phyloP scores from a whole-genome alignment of 2,797 vertebrate genomes.

The Chloroceryle inda region DNA sequence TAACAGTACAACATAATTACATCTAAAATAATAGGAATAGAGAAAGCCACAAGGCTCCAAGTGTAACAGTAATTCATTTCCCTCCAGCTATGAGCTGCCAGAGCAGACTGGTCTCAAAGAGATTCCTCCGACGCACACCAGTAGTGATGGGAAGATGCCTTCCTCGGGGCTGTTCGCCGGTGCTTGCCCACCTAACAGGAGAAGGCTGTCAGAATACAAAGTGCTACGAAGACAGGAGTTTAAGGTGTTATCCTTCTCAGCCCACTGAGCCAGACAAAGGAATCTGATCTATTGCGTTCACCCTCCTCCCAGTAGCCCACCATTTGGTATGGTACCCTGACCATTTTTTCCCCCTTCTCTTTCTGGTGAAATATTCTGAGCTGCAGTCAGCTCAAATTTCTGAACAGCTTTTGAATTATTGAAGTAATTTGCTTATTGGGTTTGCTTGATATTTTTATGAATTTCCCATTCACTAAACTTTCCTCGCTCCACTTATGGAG shows the following conservation, averaged over 20 bases:
- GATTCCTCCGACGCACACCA: neutral
- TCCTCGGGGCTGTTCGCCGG: neutral
- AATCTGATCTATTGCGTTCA: neutral
- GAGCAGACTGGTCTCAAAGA: neutral
- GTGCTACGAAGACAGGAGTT: fast-evolving
- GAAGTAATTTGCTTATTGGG: neutral
- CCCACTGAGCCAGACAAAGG: neutral
- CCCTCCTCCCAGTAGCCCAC: neutral
- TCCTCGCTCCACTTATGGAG: neutral
- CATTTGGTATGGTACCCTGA: neutral
- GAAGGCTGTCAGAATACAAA: neutral
- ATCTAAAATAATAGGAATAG: neutral
- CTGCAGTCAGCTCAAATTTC: neutral
- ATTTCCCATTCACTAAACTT: neutral
- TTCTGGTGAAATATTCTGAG: neutral
- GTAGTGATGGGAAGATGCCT: neutral
- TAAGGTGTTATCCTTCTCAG: neutral
- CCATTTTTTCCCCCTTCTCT: fast-evolving
- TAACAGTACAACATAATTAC: neutral
- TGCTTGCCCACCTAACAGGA: neutral
- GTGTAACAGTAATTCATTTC: neutral
- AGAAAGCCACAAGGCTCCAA: neutral
- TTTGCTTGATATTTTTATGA: neutral
- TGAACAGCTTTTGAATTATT: neutral
- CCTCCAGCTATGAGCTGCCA: neutral